Conservation (phyloP, 2,113 vertebrate genomes). For the Alces alces region DNA sequence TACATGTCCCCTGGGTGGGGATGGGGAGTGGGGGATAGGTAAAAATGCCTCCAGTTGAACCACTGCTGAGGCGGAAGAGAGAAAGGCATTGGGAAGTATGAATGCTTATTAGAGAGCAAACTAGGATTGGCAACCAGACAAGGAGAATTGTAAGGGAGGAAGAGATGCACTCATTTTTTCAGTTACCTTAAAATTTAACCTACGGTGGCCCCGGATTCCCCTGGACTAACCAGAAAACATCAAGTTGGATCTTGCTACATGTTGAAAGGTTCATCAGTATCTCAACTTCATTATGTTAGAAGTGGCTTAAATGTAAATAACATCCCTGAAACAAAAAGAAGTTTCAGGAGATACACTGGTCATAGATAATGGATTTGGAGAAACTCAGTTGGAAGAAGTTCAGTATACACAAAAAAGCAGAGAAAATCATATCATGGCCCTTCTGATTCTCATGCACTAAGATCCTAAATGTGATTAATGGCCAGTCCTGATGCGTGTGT, state of each 20-base stretch:
- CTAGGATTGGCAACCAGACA: not conserved
- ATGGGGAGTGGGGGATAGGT: not conserved
- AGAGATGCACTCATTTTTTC: not conserved
- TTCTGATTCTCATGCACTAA: not conserved
- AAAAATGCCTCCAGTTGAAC: not conserved
- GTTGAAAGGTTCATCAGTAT: not conserved
- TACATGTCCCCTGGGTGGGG: not conserved
- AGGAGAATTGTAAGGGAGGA: not conserved
- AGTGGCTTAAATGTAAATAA: conserved; percentile 27
- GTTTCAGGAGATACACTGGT: not conserved
- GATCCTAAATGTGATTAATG: not conserved
- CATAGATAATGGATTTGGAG: not conserved
- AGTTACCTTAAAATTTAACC: not conserved
- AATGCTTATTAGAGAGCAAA: not conserved
- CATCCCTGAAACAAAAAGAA: not conserved
- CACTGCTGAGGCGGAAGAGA: not conserved
- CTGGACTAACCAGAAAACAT: not conserved
- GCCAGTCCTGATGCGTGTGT: not conserved
- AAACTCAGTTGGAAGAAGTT: not conserved
- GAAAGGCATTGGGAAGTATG: not conserved
- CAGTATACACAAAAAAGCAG: not conserved
- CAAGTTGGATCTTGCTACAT: not conserved
- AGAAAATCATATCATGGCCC: not conserved
- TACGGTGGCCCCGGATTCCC: not conserved
- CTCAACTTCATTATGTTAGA: conserved; percentile 29